These are phyloP conservation scores for Anneissia japonica DNA, from an alignment of 35 echinoderm and acorn worm genomes.

Conservation along the genomic window DNA sequence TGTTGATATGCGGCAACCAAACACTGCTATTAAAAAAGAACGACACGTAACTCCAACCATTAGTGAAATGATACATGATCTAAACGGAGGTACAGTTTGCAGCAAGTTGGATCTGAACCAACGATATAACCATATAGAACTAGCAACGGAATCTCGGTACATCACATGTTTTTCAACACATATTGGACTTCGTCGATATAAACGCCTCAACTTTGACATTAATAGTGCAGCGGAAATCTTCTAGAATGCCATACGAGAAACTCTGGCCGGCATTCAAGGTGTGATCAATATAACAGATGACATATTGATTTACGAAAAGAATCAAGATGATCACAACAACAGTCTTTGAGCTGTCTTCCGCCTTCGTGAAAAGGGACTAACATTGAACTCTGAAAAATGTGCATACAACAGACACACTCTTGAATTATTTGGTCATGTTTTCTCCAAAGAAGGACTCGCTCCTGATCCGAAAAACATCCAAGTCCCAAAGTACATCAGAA, in stretches of 20 bases:
- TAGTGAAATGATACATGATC: constrained; percentile 23
- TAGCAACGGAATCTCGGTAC: too few species aligned
- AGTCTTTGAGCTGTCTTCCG: not conserved
- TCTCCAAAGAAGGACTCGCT: not conserved
- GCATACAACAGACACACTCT: too few species aligned
- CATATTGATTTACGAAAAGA: constrained; percentile 3
- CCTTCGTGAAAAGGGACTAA: too few species aligned
- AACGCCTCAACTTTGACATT: too few species aligned
- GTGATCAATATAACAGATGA: constrained; percentile 9
- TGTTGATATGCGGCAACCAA: constrained; percentile 66
- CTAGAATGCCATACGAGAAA: not conserved
- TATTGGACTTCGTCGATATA: too few species aligned
- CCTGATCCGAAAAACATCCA: constrained; percentile 19
- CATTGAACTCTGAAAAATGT: too few species aligned
- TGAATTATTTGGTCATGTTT: too few species aligned
- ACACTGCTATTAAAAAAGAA: constrained; percentile 15
- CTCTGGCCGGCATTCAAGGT: constrained; percentile 20
- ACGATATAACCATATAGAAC: too few species aligned
- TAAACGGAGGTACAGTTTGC: constrained; percentile 38
- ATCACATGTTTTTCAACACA: too few species aligned
- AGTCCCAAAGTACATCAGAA: constrained; percentile 14
- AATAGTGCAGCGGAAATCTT: too few species aligned
- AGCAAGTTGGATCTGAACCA: too few species aligned
- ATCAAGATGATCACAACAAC: not conserved
- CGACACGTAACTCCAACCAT: constrained; percentile 36